phyloP scores from a whole-genome alignment of 2,797 vertebrate genomes.

The Sorex maritimensis region DNA sequence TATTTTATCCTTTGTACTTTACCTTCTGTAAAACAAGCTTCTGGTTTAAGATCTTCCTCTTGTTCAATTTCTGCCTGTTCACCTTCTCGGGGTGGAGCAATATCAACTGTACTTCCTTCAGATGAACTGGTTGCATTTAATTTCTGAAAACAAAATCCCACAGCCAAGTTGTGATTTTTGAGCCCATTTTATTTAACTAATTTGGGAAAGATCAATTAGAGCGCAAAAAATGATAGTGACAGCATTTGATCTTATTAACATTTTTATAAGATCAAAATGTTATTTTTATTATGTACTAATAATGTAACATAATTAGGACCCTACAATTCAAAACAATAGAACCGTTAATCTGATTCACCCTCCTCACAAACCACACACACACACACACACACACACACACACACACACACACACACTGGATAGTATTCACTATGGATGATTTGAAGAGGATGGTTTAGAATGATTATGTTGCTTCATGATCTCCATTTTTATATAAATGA shows the following conservation, averaged over 20 bases:
- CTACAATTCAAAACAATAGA: constrained; percentile 66
- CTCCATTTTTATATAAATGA: constrained; percentile 62
- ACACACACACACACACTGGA: constrained; percentile 25
- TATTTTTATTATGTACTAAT: constrained; percentile 40
- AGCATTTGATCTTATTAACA: constrained; percentile 69
- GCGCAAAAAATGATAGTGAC: constrained; percentile 42
- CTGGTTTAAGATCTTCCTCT: constrained; percentile 95
- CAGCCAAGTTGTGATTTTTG: constrained; percentile 83
- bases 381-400: neutral
- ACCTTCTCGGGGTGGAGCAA: constrained; percentile 92
- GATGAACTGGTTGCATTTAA: constrained; percentile 95
- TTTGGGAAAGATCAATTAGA: constrained; percentile 49
- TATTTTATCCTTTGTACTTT: constrained; percentile 73
- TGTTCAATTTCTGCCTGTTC: constrained; percentile 93
- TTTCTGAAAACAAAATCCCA: constrained; percentile 92
- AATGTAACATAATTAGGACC: constrained; percentile 70
- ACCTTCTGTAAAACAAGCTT: constrained; percentile 97
- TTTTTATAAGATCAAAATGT: constrained; percentile 10
- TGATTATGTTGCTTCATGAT: constrained; percentile 64
- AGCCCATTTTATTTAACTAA: constrained; percentile 74
- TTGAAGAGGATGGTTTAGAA: constrained; percentile 64
- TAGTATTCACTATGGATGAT: neutral
- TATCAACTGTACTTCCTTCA: constrained; percentile 97
- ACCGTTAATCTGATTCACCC: constrained; percentile 75
- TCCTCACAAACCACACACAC: neutral